Evolutionary conservation across 2,888 invertebrate genomes (phyloP).

Genomic region (Eupithecia tripunctaria): DNA sequence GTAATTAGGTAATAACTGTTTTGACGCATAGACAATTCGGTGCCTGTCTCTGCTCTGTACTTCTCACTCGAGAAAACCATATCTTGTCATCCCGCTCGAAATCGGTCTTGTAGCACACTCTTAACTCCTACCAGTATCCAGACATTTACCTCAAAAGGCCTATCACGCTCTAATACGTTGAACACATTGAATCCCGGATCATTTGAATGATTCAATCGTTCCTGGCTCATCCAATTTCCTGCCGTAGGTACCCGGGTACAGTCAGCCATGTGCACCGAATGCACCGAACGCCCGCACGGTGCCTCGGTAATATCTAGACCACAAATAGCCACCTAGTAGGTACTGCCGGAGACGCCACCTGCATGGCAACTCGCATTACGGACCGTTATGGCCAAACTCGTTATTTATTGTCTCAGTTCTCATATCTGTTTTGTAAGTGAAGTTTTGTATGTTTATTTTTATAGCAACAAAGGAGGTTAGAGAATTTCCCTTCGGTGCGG

Average conservation of each 20-base stretch:
- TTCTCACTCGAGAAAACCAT: too few relatives aligned
- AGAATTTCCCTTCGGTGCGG: background rate
- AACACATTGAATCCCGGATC: constrained; percentile 9
- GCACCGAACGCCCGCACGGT: background rate
- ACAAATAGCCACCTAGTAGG: background rate
- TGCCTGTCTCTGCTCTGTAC: too few relatives aligned
- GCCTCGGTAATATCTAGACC: background rate
- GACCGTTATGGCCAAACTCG: constrained; percentile 13
- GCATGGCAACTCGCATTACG: constrained; percentile 29
- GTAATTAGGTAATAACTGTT: too few relatives aligned
- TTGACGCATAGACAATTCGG: too few relatives aligned
- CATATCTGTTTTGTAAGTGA: constrained; percentile 1
- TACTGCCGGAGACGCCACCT: constrained; percentile 19
- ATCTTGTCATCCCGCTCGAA: too few relatives aligned
- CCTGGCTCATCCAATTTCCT: constrained; percentile 6
- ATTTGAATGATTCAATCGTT: background rate
- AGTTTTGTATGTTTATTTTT: background rate
- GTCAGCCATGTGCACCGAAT: background rate
- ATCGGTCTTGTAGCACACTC: too few relatives aligned
- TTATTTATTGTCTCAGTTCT: constrained; percentile 23
- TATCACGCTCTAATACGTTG: background rate
- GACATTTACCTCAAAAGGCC: background rate
- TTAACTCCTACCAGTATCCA: too few relatives aligned
- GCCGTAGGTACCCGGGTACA: background rate
- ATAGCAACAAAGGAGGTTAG: background rate